These are phyloP conservation scores for Calcarius lapponicus DNA, from an alignment of 2,797 vertebrate genomes.

Conservation along the genomic window DNA sequence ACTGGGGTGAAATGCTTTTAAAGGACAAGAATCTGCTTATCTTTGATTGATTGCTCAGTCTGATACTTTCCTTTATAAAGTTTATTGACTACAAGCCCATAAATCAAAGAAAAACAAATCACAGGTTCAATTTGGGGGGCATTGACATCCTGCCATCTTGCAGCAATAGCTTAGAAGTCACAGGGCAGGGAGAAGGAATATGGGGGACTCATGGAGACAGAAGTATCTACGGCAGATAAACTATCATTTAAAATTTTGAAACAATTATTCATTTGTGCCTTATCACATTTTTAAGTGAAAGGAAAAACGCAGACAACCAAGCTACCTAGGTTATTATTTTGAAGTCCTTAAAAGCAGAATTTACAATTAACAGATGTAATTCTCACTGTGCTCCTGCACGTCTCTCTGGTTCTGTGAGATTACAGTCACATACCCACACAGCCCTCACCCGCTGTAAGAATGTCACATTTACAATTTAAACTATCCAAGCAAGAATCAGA, in stretches of 20 bases:
- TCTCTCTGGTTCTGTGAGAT: not conserved
- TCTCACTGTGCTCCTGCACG: not conserved
- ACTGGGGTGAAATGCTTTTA: conserved; percentile 79
- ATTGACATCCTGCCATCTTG: conserved; percentile 78
- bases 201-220: not conserved
- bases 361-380: not conserved
- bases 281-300: not conserved
- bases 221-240: conserved; percentile 14
- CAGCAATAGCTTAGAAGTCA: conserved; percentile 66
- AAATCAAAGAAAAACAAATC: conserved; percentile 86
- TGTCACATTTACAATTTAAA: conserved; percentile 20
- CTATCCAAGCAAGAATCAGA: conserved; percentile 16
- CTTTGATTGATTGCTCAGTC: conserved; percentile 81
- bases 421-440: not conserved
- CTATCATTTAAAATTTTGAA: not conserved
- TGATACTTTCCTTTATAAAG: conserved; percentile 83
- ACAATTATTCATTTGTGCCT: not conserved
- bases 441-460: not conserved
- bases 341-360: not conserved
- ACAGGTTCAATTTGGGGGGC: conserved; percentile 80
- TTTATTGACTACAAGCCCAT: conserved; percentile 83
- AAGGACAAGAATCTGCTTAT: conserved; percentile 84
- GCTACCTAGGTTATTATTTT: not conserved
- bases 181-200: conserved; percentile 31
- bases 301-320: not conserved